phyloP scores from a whole-genome alignment of 2,888 invertebrate species.

The Euproctis similis region DNA sequence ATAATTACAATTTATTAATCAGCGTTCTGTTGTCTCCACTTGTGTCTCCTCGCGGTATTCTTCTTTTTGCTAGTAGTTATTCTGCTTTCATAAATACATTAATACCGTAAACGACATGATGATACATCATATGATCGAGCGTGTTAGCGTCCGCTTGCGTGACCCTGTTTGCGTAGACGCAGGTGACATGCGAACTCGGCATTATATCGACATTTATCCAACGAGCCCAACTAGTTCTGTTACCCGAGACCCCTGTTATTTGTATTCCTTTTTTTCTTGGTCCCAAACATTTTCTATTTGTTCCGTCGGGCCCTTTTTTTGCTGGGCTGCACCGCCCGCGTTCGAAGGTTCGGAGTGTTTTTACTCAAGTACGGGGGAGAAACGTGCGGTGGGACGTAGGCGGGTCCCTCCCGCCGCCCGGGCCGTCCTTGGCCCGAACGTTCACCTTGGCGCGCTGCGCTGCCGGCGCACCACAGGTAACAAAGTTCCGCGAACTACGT shows the following conservation, averaged over 20 bases:
- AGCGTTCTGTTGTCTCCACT: too few relatives aligned
- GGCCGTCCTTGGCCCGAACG: constrained; percentile 73
- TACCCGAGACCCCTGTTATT: constrained; percentile 62
- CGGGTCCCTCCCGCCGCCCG: constrained; percentile 59
- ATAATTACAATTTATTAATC: too few relatives aligned
- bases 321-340: constrained; percentile 60
- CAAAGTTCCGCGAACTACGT: constrained; percentile 74
- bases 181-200: constrained; percentile 61
- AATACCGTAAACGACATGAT: too few relatives aligned
- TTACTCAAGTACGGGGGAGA: constrained; percentile 49
- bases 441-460: constrained; percentile 73
- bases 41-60: constrained; percentile 58
- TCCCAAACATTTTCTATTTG: constrained; percentile 66
- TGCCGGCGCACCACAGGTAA: constrained; percentile 70
- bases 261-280: constrained; percentile 48
- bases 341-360: constrained; percentile 64
- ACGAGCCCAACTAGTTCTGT: constrained; percentile 55
- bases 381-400: constrained; percentile 27
- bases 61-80: too few relatives aligned
- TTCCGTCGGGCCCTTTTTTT: constrained; percentile 71
- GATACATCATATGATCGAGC: constrained; percentile 54
- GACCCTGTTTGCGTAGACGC: constrained; percentile 64
- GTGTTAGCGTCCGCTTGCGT: constrained; percentile 42
- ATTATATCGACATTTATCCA: constrained; percentile 48
- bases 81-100: too few relatives aligned